phyloP scores from a whole-genome alignment of 2,797 vertebrate genomes.

The Periophthalmus magnuspinnatus region DNA sequence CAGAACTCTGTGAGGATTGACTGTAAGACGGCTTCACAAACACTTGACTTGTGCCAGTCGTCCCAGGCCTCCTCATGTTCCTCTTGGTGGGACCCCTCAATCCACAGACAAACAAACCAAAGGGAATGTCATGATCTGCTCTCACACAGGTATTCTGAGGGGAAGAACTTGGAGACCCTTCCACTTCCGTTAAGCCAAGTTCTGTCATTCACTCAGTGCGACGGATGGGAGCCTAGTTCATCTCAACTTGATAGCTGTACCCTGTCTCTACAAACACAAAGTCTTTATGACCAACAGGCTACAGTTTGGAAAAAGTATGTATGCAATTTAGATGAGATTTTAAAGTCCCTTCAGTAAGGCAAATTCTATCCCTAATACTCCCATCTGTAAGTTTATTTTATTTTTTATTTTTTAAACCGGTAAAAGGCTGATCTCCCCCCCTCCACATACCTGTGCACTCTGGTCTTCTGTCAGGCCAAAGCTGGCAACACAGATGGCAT shows the following conservation, averaged over 20 bases:
- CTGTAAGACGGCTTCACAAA: conserved; percentile 29
- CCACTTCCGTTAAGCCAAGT: conserved; percentile 29
- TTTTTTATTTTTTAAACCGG: too few species aligned
- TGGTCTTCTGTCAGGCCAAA: too few species aligned
- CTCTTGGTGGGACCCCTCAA: conserved; percentile 37
- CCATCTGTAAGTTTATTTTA: too few species aligned
- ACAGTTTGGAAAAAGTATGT: conserved; percentile 43
- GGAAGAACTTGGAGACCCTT: conserved; percentile 17
- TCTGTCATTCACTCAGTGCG: conserved; percentile 28
- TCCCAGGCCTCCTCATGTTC: conserved; percentile 37
- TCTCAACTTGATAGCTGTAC: conserved; percentile 11
- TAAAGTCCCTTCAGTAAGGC: too few species aligned
- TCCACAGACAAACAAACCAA: conserved; percentile 31
- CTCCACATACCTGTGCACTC: too few species aligned
- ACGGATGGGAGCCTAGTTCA: conserved; percentile 18
- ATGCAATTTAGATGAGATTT: not conserved
- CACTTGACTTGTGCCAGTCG: conserved; percentile 19
- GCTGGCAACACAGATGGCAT: too few species aligned
- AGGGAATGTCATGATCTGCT: conserved; percentile 28
- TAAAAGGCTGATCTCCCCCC: too few species aligned
- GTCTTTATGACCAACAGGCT: conserved; percentile 15
- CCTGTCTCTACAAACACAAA: conserved; percentile 22
- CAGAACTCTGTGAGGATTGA: conserved; percentile 28
- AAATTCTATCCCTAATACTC: too few species aligned
- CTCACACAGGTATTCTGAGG: conserved; percentile 45